Conservation (phyloP, 1,140 invertebrate species). For the Bathynomus jamesi region DNA sequence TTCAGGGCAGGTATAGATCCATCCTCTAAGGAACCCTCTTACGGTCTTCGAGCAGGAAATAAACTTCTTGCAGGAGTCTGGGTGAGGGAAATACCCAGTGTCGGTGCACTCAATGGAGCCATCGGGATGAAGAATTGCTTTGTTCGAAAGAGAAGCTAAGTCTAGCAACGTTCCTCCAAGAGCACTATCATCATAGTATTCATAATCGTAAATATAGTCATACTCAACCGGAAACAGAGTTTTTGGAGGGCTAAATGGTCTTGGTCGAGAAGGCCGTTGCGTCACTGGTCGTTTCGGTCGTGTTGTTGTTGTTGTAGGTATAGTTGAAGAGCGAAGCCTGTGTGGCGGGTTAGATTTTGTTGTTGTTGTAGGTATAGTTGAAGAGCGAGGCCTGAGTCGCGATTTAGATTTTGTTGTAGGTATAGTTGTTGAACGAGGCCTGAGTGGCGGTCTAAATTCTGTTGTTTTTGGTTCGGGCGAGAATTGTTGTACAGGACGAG, state of each 20-base stretch:
- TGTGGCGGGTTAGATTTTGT: not conserved
- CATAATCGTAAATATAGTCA: slow-evolving; percentile 31
- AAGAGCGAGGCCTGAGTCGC: no score
- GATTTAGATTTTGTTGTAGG: no score
- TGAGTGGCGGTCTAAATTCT: no score
- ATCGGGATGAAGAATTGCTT: slow-evolving; percentile 40
- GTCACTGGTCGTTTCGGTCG: slow-evolving; percentile 9
- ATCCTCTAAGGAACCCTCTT: slow-evolving; percentile 56
- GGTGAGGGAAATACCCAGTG: slow-evolving; percentile 79
- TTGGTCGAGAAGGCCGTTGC: slow-evolving; percentile 14
- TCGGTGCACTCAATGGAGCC: slow-evolving; percentile 71
- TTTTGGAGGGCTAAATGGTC: slow-evolving; percentile 1
- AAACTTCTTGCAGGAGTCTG: slow-evolving; percentile 76
- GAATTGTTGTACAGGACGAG: not conserved
- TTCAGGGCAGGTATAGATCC: slow-evolving; percentile 77
- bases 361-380: not conserved
- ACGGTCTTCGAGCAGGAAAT: slow-evolving; percentile 72
- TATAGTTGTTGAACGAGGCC: no score
- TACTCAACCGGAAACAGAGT: slow-evolving; percentile 23
- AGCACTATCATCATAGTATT: slow-evolving; percentile 22
- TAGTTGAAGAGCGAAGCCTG: no score
- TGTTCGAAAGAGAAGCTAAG: slow-evolving; percentile 37
- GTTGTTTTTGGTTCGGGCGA: not conserved
- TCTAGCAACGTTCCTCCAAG: slow-evolving; percentile 35
- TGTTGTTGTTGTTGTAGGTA: no score